Conservation (phyloP, 2,113 vertebrate species). For the Trogon surrucura region DNA sequence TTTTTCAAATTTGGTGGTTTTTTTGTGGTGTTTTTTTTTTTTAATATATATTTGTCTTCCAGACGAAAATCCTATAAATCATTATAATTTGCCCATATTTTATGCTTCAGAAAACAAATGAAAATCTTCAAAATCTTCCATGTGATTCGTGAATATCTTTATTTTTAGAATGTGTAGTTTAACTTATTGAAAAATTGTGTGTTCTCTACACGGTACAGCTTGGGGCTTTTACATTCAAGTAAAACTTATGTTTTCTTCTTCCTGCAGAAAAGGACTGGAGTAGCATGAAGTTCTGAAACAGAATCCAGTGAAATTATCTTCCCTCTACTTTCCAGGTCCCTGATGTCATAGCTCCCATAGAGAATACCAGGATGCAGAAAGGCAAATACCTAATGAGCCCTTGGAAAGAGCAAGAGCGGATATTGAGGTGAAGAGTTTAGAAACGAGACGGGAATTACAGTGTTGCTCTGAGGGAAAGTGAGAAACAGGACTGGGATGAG, state of each 20-base stretch:
- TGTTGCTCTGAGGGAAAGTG: neutral
- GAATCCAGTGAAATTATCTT: neutral
- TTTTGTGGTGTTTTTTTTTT: fast-evolving
- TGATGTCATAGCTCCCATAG: neutral
- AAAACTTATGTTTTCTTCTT: neutral
- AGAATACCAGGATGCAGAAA: neutral
- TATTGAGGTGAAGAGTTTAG: neutral
- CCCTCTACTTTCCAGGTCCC: neutral
- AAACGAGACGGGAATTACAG: fast-evolving
- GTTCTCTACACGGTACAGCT: neutral
- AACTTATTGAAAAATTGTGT: neutral
- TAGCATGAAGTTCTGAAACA: neutral
- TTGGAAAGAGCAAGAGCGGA: neutral
- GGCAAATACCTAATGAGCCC: neutral
- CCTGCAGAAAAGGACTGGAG: neutral
- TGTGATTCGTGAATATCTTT: neutral
- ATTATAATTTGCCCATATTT: neutral
- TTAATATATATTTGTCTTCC: neutral
- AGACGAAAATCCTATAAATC: neutral
- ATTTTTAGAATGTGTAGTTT: neutral
- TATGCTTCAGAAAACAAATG: neutral
- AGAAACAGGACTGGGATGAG: neutral
- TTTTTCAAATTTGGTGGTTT: too few species aligned
- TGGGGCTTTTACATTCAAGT: neutral
- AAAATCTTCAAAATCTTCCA: fast-evolving